Base-by-base conservation (phyloP, 2,113 vertebrate genomes). In the Rousettus leschenaultii region DNA sequence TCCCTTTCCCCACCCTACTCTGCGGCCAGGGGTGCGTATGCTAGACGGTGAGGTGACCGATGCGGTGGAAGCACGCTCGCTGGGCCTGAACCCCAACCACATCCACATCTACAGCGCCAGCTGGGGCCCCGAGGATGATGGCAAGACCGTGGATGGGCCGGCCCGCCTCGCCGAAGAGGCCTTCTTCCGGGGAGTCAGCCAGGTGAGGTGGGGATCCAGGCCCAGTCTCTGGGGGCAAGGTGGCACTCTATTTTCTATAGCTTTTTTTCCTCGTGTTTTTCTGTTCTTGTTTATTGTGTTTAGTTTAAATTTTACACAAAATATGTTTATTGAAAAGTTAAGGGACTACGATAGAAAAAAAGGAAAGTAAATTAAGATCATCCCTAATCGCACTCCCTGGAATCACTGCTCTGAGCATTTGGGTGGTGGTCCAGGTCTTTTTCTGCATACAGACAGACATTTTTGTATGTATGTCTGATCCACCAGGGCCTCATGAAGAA, bases 21-120 rank as follows among this genome's bases (percentile, higher is more conserved):
- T 9, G 4, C 0, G 73, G 90, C 91, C 98, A 99, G 99, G 99
- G 71, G 99, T 99, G 96, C 99, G 99, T 75, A 99, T 99, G 99
- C 98, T 99, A 98, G 99, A 99, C 15, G 99, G 99, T 35, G 99
- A 99, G 97, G 99, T 99, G 98, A 99, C 99, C 0, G 99, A 99
- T 26, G 99, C 99, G 2, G 99, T 99, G 94, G 99, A 99, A 97
- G 99, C 99, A 14, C 99, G 99, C 96, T 99, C 99, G 9, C 98
- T 99, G 57, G 99, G 99, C 95, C 98, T 99, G 87, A 99, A 99
- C 90, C 99, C 99, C 94, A 99, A 99, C 98, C 99, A 99, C 98
- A 99, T 99, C 96, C 99, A 99, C 98, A 99, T 99, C 97, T 99
- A 99, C 91, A 99, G 99, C 3, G 99, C 99, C 97, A 99, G 99